These are phyloP conservation scores for Numida meleagris DNA, from an alignment of 2,113 vertebrate genomes.

Conservation along the genomic window DNA sequence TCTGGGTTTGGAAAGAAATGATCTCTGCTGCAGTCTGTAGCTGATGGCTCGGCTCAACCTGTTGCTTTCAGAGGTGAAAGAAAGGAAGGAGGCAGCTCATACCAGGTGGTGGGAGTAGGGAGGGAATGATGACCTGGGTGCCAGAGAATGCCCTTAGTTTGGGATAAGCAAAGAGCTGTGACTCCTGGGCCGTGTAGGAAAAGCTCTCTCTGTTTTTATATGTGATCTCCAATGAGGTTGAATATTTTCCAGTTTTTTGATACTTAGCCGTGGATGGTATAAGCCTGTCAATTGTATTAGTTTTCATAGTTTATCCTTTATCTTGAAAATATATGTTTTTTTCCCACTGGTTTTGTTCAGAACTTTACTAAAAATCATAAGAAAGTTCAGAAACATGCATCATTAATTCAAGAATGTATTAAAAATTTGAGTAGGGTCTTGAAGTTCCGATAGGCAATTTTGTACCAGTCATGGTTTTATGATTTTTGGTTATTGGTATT, in stretches of 20 bases:
- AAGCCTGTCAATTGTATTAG: background rate
- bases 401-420: background rate
- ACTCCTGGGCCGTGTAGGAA: background rate
- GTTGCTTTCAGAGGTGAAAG: background rate
- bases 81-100: background rate
- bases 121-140: accelerated
- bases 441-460: background rate
- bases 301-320: background rate
- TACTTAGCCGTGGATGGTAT: background rate
- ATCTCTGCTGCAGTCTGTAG: background rate
- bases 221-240: background rate
- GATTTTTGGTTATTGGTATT: too few relatives aligned
- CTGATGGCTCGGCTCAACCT: background rate
- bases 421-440: background rate
- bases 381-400: background rate
- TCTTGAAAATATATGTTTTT: background rate
- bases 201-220: background rate
- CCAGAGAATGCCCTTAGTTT: background rate
- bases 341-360: background rate
- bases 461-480: too few relatives aligned
- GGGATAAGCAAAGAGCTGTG: background rate
- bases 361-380: background rate
- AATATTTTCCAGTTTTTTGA: background rate
- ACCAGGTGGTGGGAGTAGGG: background rate
- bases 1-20: background rate